Evolutionary conservation across 2,113 vertebrate genomes (phyloP).

Genomic region (Scomber scombrus): DNA sequence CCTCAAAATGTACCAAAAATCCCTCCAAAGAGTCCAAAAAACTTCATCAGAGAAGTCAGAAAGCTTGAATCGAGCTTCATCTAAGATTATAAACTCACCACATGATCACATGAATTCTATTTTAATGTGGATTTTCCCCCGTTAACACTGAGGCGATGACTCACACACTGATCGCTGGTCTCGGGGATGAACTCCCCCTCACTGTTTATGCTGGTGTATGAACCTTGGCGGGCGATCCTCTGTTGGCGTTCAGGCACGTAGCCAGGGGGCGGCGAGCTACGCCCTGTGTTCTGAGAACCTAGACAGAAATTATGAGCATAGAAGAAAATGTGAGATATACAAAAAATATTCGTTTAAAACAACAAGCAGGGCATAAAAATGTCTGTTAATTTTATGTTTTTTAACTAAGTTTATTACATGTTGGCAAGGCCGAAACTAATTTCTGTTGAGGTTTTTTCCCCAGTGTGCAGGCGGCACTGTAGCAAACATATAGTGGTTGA

Average conservation of each 20-base stretch:
- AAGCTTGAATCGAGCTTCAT: neutral
- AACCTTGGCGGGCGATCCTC: constrained; percentile 95
- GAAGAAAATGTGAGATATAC: constrained; percentile 6
- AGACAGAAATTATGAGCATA: constrained; percentile 23
- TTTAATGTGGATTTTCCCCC: constrained; percentile 18
- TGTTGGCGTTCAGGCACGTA: constrained; percentile 96
- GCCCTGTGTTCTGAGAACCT: constrained; percentile 95
- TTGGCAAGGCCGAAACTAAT: neutral
- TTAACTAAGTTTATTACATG: neutral
- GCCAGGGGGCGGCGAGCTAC: constrained; percentile 95
- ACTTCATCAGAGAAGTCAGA: neutral
- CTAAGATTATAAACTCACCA: neutral
- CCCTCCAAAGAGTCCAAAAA: neutral
- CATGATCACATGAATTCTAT: neutral
- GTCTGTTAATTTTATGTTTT: neutral
- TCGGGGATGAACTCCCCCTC: constrained; percentile 98
- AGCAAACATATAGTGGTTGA: neutral
- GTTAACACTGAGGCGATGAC: constrained; percentile 70
- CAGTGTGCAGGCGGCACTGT: neutral
- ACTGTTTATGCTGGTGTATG: constrained; percentile 97
- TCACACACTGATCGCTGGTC: constrained; percentile 94
- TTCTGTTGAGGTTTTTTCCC: neutral
- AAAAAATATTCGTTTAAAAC: neutral
- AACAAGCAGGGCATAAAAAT: neutral
- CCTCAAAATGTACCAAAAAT: neutral